Conservation (phyloP, 2,113 vertebrate genomes). For the Pseudolaguvia tuberculata region DNA sequence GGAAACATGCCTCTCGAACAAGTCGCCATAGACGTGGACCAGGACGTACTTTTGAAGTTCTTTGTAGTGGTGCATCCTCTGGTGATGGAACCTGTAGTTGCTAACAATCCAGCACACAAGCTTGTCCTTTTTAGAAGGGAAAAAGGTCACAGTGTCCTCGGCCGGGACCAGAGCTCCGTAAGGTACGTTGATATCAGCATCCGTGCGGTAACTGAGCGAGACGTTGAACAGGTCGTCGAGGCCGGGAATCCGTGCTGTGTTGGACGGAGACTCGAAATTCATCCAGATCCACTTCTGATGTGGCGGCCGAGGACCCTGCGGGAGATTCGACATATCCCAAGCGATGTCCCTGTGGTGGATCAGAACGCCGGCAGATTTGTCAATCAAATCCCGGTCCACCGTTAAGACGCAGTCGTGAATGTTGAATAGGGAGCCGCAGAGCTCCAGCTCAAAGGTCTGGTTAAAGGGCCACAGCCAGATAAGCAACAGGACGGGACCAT, state of each 20-base stretch:
- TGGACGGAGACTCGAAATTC: constrained; percentile 81
- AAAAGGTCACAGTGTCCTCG: constrained; percentile 64
- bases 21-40: constrained; percentile 69
- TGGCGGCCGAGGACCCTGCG: constrained; percentile 71
- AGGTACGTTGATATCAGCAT: constrained; percentile 80
- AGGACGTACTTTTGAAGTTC: constrained; percentile 75
- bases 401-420: constrained; percentile 78
- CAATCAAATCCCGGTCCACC: constrained; percentile 72
- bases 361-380: constrained; percentile 75
- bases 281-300: constrained; percentile 88
- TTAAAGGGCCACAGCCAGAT: constrained; percentile 56
- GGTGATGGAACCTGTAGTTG: constrained; percentile 75
- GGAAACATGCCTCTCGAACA: constrained; percentile 1
- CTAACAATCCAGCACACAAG: constrained; percentile 79
- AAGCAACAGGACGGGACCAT: constrained; percentile 12
- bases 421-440: constrained; percentile 63
- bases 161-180: constrained; percentile 61
- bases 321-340: constrained; percentile 79
- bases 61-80: constrained; percentile 72
- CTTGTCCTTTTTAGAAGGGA: constrained; percentile 73
- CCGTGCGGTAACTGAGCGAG: constrained; percentile 73
- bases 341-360: constrained; percentile 81
- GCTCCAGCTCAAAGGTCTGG: constrained; percentile 72
- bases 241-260: constrained; percentile 73
- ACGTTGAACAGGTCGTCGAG: constrained; percentile 78